These are phyloP conservation scores for Pyralis farinalis DNA, from an alignment of 2,888 invertebrate species.

Conservation along the genomic window DNA sequence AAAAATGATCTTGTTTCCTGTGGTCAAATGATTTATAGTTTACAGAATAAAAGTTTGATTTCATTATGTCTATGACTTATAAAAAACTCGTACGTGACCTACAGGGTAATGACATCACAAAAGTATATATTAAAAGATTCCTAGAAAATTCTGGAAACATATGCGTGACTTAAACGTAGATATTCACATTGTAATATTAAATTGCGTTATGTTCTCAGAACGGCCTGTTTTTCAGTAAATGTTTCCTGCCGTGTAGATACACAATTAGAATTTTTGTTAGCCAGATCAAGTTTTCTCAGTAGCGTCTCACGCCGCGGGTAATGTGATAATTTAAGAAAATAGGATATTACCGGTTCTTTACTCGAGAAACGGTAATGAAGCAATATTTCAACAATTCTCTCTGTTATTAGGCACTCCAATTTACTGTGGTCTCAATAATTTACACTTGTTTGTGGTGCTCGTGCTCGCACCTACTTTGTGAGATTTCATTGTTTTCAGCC, in stretches of 20 bases:
- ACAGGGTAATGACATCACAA: no score
- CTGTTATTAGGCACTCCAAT: slow-evolving; percentile 37
- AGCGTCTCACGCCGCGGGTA: slow-evolving; percentile 38
- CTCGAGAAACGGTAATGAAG: slow-evolving; percentile 38
- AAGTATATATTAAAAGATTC: neutral
- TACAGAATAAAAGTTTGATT: no score
- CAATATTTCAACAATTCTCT: slow-evolving; percentile 36
- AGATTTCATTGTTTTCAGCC: slow-evolving; percentile 42
- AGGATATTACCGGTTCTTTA: slow-evolving; percentile 41
- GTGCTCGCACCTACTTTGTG: slow-evolving; percentile 34
- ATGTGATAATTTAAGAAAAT: slow-evolving; percentile 48
- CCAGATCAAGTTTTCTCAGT: slow-evolving; percentile 40
- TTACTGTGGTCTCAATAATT: slow-evolving; percentile 43
- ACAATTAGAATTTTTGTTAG: slow-evolving; percentile 50
- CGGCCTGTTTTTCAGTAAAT: slow-evolving; percentile 33
- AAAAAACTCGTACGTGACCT: no score
- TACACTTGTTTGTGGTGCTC: slow-evolving; percentile 40
- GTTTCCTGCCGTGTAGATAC: slow-evolving; percentile 42
- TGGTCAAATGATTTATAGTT: no score
- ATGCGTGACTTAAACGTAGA: no score
- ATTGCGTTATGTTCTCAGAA: slow-evolving; percentile 22
- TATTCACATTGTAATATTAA: slow-evolving; percentile 1
- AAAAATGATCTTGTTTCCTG: no score
- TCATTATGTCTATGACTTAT: no score
- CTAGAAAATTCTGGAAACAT: neutral